Conservation (phyloP, 37 sponge, comb jelly and placozoan species). For the Axinella damicornis region DNA sequence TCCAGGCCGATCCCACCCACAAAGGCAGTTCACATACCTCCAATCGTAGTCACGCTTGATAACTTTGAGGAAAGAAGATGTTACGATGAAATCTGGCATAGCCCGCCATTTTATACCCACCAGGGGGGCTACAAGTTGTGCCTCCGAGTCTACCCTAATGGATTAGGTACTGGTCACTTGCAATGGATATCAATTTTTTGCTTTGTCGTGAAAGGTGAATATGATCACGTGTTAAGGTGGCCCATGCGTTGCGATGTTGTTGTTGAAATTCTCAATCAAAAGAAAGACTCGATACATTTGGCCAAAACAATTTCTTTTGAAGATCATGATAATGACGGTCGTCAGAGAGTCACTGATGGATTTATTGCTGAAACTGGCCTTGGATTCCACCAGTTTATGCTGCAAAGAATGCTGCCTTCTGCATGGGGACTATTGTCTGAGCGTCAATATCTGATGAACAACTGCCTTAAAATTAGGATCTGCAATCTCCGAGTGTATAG, state of each 20-base stretch:
- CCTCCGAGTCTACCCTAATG: constrained; percentile 23
- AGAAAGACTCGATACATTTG: background rate
- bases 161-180: constrained; percentile 29
- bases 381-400: no score
- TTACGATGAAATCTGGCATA: background rate
- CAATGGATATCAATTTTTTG: constrained; percentile 12
- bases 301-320: background rate
- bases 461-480: no score
- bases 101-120: constrained; percentile 38
- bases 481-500: no score
- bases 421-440: no score
- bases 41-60: no score
- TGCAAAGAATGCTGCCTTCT: no score
- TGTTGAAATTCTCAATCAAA: constrained; percentile 8
- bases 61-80: no score
- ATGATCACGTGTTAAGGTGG: constrained; percentile 39
- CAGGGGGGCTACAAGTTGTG: constrained; percentile 45
- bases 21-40: no score
- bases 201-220: constrained; percentile 34
- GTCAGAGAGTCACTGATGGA: no score
- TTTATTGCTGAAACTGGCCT: no score
- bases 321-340: background rate
- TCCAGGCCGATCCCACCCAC: no score
- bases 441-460: no score
- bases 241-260: background rate